phyloP scores from a whole-genome alignment of 2,888 invertebrate species.

The Diadegma fenestrale region DNA sequence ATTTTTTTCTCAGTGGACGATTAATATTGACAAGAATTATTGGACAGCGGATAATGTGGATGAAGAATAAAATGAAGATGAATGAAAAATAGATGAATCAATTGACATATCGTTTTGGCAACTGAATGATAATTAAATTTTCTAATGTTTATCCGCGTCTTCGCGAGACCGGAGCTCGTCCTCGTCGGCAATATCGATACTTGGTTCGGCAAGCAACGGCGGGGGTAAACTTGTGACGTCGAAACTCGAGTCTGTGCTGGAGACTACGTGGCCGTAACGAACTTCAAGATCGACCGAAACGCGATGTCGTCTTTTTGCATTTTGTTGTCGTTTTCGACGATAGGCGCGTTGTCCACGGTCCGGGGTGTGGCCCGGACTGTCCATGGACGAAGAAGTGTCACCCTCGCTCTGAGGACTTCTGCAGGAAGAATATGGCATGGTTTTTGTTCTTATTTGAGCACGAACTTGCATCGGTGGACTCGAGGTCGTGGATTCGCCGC shows the following conservation, averaged over 20 bases:
- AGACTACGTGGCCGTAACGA: conserved; percentile 83
- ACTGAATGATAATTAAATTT: background rate
- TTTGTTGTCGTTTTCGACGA: conserved; percentile 82
- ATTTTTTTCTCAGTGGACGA: too few species aligned
- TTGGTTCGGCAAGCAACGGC: conserved; percentile 89
- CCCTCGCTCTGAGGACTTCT: conserved; percentile 84
- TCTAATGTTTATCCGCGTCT: background rate
- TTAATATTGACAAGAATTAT: background rate
- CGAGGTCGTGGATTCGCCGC: conserved; percentile 87
- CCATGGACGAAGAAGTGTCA: conserved; percentile 84
- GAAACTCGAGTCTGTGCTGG: conserved; percentile 90
- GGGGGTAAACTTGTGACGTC: conserved; percentile 92
- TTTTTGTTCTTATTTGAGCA: conserved; percentile 83
- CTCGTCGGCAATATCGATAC: conserved; percentile 85
- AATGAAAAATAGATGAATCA: background rate
- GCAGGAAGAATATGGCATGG: conserved; percentile 81
- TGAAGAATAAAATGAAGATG: background rate
- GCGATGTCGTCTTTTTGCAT: conserved; percentile 81
- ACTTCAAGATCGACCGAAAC: conserved; percentile 84
- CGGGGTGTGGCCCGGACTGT: conserved; percentile 83
- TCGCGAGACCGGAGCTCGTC: conserved; percentile 68
- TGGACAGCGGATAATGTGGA: background rate
- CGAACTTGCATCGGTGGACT: conserved; percentile 83
- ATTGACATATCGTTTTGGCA: conserved; percentile 18
- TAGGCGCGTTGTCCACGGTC: conserved; percentile 81